A percentile compares a stretch with the other conserved stretches of the same genome.
Conservation (phyloP, 2,113 vertebrate genomes). For the Poeciliopsis retropinna region DNA sequence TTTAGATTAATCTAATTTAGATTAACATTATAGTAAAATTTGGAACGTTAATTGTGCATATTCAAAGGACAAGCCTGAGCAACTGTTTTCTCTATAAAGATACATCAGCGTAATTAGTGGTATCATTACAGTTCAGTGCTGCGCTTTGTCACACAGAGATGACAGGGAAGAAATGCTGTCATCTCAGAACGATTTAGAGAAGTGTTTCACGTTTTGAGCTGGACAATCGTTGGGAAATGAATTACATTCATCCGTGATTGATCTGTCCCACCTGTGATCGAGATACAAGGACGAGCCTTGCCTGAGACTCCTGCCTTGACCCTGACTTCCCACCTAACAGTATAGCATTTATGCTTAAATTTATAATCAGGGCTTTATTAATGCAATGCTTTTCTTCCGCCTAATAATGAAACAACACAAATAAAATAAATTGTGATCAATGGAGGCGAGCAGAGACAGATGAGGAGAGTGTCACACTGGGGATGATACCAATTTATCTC, state of each 20-base stretch:
- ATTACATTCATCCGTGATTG: slow-evolving; percentile 67
- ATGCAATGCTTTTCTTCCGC: slow-evolving; percentile 80
- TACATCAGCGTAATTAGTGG: slow-evolving; percentile 17
- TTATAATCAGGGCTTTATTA: slow-evolving; percentile 83
- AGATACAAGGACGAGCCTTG: slow-evolving; percentile 58
- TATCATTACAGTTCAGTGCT: slow-evolving; percentile 3
- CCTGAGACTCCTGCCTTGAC: slow-evolving; percentile 49
- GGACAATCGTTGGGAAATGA: slow-evolving; percentile 74
- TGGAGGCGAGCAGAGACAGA: slow-evolving; percentile 83
- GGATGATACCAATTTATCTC: slow-evolving; percentile 87
- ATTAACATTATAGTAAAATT: not conserved
- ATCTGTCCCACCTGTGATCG: slow-evolving; percentile 53
- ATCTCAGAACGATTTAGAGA: slow-evolving; percentile 61
- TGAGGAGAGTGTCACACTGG: slow-evolving; percentile 84
- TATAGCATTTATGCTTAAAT: slow-evolving; percentile 80
- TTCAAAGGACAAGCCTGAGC: slow-evolving; percentile 4
- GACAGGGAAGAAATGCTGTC: slow-evolving; percentile 41
- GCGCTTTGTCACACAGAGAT: slow-evolving; percentile 41
- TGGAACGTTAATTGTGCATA: not conserved
- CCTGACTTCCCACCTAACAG: slow-evolving; percentile 69
- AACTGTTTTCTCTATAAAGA: slow-evolving; percentile 7
- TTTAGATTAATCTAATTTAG: not conserved
- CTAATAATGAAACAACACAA: slow-evolving; percentile 85
- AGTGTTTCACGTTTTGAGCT: slow-evolving; percentile 45
- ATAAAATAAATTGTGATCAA: slow-evolving; percentile 88